Base-by-base conservation (phyloP, 2,113 vertebrate species). In the Hucho hucho region DNA sequence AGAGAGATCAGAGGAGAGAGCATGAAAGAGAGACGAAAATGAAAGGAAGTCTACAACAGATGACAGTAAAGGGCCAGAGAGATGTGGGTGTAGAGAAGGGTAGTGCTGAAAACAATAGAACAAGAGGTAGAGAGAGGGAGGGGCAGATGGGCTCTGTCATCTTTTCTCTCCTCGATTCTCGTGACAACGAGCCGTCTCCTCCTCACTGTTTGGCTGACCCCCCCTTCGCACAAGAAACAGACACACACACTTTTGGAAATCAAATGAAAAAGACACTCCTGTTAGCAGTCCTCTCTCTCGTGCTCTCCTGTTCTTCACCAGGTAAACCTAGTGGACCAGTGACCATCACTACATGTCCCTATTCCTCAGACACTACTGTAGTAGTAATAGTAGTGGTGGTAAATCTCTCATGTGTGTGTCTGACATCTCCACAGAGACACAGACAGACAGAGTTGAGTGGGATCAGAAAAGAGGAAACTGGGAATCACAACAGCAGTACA, bases 91-190 rank as follows among this genome's bases (percentile, higher is more conserved):
- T 29, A 69, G 5, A 6, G 9, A 63, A 26, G 64, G 22, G 65
- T 66, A 80, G 63, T 75, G 71, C 37, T 46, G n/a, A 66, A 56
- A 64, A 64, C 13, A 71, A 61, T 1, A 20, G 25, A 72, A 13
- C 69, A 61, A 14, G 47, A 32, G 58, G 4, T 64, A 75, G 2
- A 53, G 85, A 72, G n/a, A 24, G 65, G 69, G 58, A 64, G 70
- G 25, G 77, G 14, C 29, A 72, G 66, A 75, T 69, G 77, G 65
- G 65, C 70, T 88, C 76, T 83, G 81, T 83, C 77, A 67, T 66
- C 75, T 79, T 80, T 83, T 69, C 80, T 69, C 59, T 66, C 65
- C 56, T 72, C 76, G 72, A 87, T 90, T 89, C 81, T 87, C 75
- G 74, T 87, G 81, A 81, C 83, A 89, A 88, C 84, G 77, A 75